Evolutionary conservation across 2,888 invertebrate species (phyloP).

Genomic region (Orchestes rusci): DNA sequence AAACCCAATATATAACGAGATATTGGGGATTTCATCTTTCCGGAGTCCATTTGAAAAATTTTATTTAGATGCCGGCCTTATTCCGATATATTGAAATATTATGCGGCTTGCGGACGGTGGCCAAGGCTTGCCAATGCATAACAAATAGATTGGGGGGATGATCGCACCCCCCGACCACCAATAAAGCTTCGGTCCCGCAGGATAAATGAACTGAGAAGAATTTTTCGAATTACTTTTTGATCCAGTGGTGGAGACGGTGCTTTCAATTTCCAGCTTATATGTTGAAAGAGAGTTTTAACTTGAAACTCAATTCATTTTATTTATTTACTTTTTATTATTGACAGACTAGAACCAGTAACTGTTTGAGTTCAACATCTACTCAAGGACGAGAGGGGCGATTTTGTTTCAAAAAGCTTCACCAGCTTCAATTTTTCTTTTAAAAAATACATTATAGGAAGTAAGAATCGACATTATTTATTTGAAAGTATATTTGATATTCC

Average conservation of each 20-base stretch:
- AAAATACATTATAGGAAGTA: no score
- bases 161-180: conserved; percentile 39
- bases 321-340: no score
- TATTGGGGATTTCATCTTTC: conserved; percentile 24
- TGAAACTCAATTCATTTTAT: no score
- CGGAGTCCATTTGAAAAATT: conserved; percentile 36
- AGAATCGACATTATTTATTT: no score
- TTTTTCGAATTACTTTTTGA: conserved; percentile 13
- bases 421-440: no score
- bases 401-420: no score
- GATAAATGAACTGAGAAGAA: conserved; percentile 21
- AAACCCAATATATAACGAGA: conserved; percentile 25
- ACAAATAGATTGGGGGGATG: conserved; percentile 41
- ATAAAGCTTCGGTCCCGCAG: conserved; percentile 26
- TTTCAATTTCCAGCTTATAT: no score
- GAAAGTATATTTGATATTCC: no score
- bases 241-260: conserved; percentile 17
- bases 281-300: no score
- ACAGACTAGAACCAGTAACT: no score
- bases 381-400: no score
- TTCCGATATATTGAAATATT: conserved; percentile 44
- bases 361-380: no score
- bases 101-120: conserved; percentile 40
- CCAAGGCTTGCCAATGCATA: conserved; percentile 44
- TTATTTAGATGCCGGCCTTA: conserved; percentile 36